Base-by-base conservation (phyloP, 1,140 invertebrate genomes). In the Trissolcus basalis region DNA sequence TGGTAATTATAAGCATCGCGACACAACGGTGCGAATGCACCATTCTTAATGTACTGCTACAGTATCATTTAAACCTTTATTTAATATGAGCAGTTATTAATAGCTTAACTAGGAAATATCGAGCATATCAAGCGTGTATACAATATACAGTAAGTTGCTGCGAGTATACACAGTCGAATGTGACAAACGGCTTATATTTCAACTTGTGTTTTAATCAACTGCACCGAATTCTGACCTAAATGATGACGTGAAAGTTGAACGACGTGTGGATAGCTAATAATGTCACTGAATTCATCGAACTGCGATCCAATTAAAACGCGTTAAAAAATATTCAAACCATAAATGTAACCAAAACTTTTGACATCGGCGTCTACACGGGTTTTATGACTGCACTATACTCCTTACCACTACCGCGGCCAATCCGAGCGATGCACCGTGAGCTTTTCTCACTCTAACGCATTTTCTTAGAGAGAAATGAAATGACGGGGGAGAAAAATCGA, bases 41-140 rank as follows among this genome's bases (percentile, higher is more conserved):
- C 19, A 27, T 27, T 3, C 19, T 27, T n/a, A 39, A 9, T 58
- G 39, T 47, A 73, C 19, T 48, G n/a, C 45, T 50, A n/a, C n/a
- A 35, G 61, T 67, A 44, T 53, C 59, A 61, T 65, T 77, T 49
- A 45, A 68, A 13, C 36, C 47, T 63, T 56, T 61, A 71, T 51
- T 71, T 43, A 71, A 65, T 65, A 60, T 71, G 55, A 71, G 56
- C 67, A 10, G 67, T 61, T 70, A 70, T 70, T 70, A 61, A 70
- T 70, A 70, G 67, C 67, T 70, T 60, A 54, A 55, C 56, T 55
- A 70, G 67, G 67, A 70, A 70, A 61, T 68, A 61, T 61, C 56
- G 35, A 61, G 44, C 56, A 61, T 61, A 61, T 54, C 49, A 54
- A 54, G 43, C 51, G 19, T 36, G 36, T 39, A 67, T 50, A 43